Base-by-base conservation (phyloP, 2,888 invertebrate genomes). In the Uropetala carovei region DNA sequence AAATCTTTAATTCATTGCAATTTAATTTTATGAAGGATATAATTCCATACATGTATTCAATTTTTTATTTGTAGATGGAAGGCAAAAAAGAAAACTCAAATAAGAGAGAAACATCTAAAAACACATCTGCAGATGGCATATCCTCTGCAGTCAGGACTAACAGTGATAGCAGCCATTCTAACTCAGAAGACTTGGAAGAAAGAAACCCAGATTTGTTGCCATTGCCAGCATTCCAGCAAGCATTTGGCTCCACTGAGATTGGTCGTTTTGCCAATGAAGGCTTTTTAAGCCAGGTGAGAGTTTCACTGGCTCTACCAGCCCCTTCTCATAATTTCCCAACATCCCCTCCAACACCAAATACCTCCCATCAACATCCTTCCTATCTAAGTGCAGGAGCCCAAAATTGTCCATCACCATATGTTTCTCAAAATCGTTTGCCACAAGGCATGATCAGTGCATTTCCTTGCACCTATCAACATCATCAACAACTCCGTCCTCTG, bases 171-270 rank as follows among this genome's bases (percentile, higher is more conserved):
- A 60, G 58, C 64, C 60, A n/a, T 64, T 22, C 89, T n/a, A 89
- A 89, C 1, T 18, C 9, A 56, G 82, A 82, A 58, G 82, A 92
- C 18, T 30, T 81, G 22, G 82, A 57, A 18, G 13, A 92, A 92
- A 75, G 92, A 57, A 85, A 92, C 56, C 92, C 92, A n/a, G 86
- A 92, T 56, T 85, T 64, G 13, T 94, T 96, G 92, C 97, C 97
- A 10, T 95, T 98, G 93, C 98, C 98, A 10, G 98, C 97, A 85
- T 98, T 98, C 94, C 97, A 98, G 94, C 98, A 98, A 95, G 98
- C 98, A 0, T 98, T 98, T 94, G 98, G 98, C 57, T 97, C 98
- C 58, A 98, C 98, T 56, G 98, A 98, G 95, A 97, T 98, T 93
- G 98, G 98, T n/a, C 96, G 97, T 93, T 98, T 98, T 94, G 97